A percentile compares a stretch with the other conserved stretches of the same genome.
Evolutionary conservation across 2,888 invertebrate genomes (phyloP).

Genomic region (Trilocha varians): DNA sequence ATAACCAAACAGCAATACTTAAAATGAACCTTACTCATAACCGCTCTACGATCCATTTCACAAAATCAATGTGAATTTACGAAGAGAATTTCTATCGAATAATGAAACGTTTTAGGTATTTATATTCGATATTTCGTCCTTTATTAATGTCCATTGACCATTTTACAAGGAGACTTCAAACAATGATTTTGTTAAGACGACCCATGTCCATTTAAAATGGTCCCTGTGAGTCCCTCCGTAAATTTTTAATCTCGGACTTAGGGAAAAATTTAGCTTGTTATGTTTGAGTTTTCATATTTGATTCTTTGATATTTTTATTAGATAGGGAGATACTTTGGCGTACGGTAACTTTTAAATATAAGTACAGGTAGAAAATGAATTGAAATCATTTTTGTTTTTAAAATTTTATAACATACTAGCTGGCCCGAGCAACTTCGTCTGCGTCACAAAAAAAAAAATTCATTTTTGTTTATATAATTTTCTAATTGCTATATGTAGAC

Average conservation of each 20-base stretch:
- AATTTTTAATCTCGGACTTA: conserved; percentile 48
- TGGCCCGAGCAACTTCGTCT: too few relatives aligned
- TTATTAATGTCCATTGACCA: conserved; percentile 33
- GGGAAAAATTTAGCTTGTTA: conserved; percentile 40
- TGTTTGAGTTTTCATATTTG: conserved; percentile 24
- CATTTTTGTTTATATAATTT: too few relatives aligned
- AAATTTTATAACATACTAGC: too few relatives aligned
- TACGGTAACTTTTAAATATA: too few relatives aligned
- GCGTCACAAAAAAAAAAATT: too few relatives aligned
- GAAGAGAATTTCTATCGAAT: conserved; percentile 14
- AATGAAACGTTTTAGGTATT: conserved; percentile 67
- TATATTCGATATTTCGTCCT: conserved; percentile 51
- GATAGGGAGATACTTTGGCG: background rate
- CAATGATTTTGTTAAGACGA: background rate
- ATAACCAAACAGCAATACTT: too few relatives aligned
- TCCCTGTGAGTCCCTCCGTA: conserved; percentile 13
- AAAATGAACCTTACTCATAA: too few relatives aligned
- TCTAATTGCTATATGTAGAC: too few relatives aligned
- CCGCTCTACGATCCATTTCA: too few relatives aligned
- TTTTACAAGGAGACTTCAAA: conserved; percentile 13
- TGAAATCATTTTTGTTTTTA: conserved; percentile 3
- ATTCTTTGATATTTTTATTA: conserved; percentile 14
- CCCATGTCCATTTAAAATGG: conserved; percentile 22
- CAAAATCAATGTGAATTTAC: background rate
- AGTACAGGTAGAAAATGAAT: too few relatives aligned